Evolutionary conservation across 1,140 invertebrate genomes (phyloP).

Genomic region (Belonocnema kinseyi): DNA sequence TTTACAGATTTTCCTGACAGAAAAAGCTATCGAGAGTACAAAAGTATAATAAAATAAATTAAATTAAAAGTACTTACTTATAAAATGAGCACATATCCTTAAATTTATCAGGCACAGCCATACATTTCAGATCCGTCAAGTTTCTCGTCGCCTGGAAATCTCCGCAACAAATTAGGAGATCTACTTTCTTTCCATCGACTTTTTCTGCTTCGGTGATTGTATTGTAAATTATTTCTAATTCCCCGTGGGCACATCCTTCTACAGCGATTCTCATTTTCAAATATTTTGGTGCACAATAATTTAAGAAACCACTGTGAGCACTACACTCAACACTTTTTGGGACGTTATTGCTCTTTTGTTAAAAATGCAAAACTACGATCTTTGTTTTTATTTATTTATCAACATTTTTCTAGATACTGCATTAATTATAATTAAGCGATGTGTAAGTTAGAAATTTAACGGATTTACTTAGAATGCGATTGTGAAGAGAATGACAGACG

Average conservation of each 20-base stretch:
- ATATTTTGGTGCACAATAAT: no score
- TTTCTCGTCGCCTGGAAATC: conserved; percentile 96
- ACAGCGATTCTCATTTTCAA: conserved; percentile 92
- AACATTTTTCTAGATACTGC: no score
- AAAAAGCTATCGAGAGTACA: background rate
- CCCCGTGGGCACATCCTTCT: conserved; percentile 98
- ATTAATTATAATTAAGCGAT: no score
- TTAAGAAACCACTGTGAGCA: no score
- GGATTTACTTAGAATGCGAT: no score
- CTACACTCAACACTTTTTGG: no score
- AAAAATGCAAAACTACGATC: no score
- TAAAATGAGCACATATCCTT: conserved; percentile 95
- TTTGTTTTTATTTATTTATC: no score
- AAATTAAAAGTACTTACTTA: conserved; percentile 82
- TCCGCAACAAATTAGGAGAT: conserved; percentile 96
- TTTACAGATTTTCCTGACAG: background rate
- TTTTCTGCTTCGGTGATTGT: conserved; percentile 85
- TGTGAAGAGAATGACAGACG: no score
- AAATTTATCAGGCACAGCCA: conserved; percentile 97
- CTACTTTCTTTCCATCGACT: conserved; percentile 84
- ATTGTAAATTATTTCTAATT: conserved; percentile 96
- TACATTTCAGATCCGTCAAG: conserved; percentile 87
- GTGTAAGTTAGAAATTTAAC: no score
- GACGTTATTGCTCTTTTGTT: no score
- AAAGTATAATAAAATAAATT: background rate